Evolutionary conservation across 2,888 invertebrate species (phyloP).

Genomic region (Eristalis pertinax): DNA sequence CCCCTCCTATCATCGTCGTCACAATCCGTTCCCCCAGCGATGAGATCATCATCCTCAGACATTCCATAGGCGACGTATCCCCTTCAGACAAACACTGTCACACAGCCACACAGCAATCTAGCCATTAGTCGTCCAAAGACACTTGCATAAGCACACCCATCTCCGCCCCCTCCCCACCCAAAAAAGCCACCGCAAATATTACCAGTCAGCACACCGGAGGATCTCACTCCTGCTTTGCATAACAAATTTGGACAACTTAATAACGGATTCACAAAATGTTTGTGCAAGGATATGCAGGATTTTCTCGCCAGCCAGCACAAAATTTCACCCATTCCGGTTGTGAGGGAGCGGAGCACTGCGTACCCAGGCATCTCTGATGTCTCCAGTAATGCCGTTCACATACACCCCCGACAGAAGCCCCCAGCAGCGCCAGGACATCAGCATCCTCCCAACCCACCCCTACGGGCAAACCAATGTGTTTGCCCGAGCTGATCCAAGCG

Average conservation of each 20-base stretch:
- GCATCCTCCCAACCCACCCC: background rate
- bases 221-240: constrained; percentile 63
- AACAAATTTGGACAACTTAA: constrained; percentile 71
- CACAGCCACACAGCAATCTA: background rate
- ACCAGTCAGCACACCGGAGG: constrained; percentile 33
- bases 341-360: background rate
- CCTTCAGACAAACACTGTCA: constrained; percentile 46
- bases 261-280: constrained; percentile 69
- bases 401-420: no score
- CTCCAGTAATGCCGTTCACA: background rate
- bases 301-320: constrained; percentile 65
- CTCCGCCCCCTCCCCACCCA: background rate
- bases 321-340: constrained; percentile 33
- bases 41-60: constrained; percentile 35
- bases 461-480: constrained; percentile 53
- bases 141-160: constrained; percentile 31
- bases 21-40: constrained; percentile 39
- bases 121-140: constrained; percentile 60
- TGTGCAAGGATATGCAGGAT: constrained; percentile 69
- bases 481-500: constrained; percentile 64
- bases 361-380: background rate
- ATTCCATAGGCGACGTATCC: constrained; percentile 15
- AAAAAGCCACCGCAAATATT: background rate
- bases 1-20: background rate
- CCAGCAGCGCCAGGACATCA: background rate